Percentiles rank a stretch among this genome's conserved stretches.
Conservation (phyloP, 2,113 vertebrate species). For the Chlorodrepanis virens region DNA sequence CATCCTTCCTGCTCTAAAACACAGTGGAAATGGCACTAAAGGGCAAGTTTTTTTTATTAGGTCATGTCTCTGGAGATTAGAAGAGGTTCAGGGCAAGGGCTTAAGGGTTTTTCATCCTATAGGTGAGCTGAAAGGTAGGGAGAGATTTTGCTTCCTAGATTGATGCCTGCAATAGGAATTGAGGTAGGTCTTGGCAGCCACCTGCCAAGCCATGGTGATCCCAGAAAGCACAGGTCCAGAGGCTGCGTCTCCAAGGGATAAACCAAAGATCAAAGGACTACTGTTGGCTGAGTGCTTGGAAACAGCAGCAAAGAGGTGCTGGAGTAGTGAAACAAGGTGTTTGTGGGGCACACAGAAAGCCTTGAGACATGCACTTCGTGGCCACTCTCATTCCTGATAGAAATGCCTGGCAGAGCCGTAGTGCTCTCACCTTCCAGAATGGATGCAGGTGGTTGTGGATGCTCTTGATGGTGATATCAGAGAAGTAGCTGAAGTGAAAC, state of each 20-base stretch:
- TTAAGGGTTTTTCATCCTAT: background rate
- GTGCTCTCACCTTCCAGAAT: background rate
- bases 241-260: background rate
- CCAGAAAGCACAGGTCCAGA: background rate
- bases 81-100: background rate
- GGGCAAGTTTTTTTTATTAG: accelerated
- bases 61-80: background rate
- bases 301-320: background rate
- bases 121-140: background rate
- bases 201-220: background rate
- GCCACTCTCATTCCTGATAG: accelerated
- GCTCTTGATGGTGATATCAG: background rate
- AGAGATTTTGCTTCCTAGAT: background rate
- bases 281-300: background rate
- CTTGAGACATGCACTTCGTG: accelerated
- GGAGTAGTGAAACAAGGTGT: background rate
- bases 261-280: background rate
- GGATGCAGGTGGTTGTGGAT: background rate
- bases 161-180: background rate
- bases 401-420: accelerated
- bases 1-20: background rate
- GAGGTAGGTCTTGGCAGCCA: background rate
- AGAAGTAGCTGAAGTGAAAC: background rate
- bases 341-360: background rate
- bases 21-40: background rate